phyloP scores from a whole-genome alignment of 2,888 invertebrate species.

The Drosophila silvestris region DNA sequence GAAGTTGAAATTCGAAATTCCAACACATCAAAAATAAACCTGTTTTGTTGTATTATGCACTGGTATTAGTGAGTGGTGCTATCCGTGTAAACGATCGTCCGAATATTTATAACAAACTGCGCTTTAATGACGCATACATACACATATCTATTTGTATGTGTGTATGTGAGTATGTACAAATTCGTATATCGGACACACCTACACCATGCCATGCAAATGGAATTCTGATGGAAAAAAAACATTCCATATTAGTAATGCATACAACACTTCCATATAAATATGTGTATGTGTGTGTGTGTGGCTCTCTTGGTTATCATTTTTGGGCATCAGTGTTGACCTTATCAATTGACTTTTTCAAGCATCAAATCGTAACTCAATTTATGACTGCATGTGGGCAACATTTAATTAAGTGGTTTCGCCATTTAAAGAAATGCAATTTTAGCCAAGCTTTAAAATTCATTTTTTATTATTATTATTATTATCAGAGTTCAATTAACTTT shows the following conservation, averaged over 20 bases:
- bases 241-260: background rate
- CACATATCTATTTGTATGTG: background rate
- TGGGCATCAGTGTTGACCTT: conserved; percentile 52
- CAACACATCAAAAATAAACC: conserved; percentile 47
- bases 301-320: conserved; percentile 26
- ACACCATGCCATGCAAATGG: conserved; percentile 42
- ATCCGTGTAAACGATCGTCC: conserved; percentile 42
- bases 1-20: conserved; percentile 50
- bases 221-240: conserved; percentile 30
- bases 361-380: conserved; percentile 4
- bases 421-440: conserved; percentile 2
- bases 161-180: conserved; percentile 4
- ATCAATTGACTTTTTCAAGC: conserved; percentile 40
- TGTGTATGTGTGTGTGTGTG: background rate
- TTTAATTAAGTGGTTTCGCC: conserved; percentile 1
- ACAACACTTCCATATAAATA: background rate
- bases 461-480: background rate
- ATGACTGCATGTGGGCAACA: background rate
- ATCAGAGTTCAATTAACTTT: background rate
- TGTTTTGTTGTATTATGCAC: conserved; percentile 33
- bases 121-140: conserved; percentile 43
- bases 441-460: background rate
- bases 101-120: conserved; percentile 41
- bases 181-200: conserved; percentile 46
- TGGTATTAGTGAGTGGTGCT: background rate